Base-by-base conservation (phyloP, 2,888 invertebrate species). In the Eustalomyia histrio region DNA sequence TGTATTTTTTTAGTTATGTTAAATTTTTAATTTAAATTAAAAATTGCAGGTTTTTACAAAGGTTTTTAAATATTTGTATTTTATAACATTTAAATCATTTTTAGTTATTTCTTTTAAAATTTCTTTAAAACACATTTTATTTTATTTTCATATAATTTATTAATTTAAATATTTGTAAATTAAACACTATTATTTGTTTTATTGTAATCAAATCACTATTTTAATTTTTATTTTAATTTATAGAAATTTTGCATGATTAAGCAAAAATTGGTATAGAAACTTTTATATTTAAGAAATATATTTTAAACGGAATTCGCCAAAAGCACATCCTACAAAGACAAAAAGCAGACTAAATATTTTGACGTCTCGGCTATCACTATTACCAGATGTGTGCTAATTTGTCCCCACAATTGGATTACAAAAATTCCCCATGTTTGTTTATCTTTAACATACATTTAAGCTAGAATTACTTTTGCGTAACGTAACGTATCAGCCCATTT, bases 261-360 rank as follows among this genome's bases (percentile, higher is more conserved):
- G 76, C 76, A 69, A 53, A 76, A 76, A 64, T 65, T 71, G 14
- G 58, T 52, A 17, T 67, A 68, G 43, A 57, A 43, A 57, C 55
- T 52, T 71, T 47, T 65, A 47, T 67, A 43, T n/a, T 52, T 50
- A 24, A 33, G 14, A 43, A 9, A 68, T n/a, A 16, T 29, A 35
- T 53, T 35, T 63, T 67, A 10, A 61, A 53, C 53, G 63, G 52
- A 71, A 68, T 73, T 64, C 67, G 67, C 64, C 39, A 58, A 81
- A 78, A 78, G 71, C 69, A 78, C 74, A 78, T 78, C 81, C 71
- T 78, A 71, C 57, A 58, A 63, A 74, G 74, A 63, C 69, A 60
- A 79, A 78, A 81, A 78, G 74, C 78, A 81, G 65, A 81, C 80
- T 81, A 78, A 72, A 72, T 78, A 78, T 78, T 76, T 78, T 78